Evolutionary conservation across 2,888 invertebrate species (phyloP), one percentile per base, ranked within the genome.

Genomic region (Ormyrus labotus): DNA sequence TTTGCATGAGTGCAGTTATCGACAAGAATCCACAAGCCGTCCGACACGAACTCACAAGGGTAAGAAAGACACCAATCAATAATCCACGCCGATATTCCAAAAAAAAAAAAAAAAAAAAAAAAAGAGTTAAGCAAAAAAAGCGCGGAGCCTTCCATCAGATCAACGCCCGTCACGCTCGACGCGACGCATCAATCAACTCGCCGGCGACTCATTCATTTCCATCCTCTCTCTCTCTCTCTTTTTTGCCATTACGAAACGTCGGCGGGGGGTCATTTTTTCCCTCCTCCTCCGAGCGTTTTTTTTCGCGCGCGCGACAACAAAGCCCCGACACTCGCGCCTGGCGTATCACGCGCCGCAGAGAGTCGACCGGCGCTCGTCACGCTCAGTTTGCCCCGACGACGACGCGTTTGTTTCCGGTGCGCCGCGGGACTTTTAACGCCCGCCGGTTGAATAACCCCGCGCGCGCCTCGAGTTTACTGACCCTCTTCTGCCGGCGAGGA

Each of bases 1-100:
- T 93, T 80, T 91, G 93, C 71, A 91, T 93, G 78, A 93, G 93
- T 85, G 91, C 93, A 67, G 92, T 92, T n/a, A 90, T 94, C 69
- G 93, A 93, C 85, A 91, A 92, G 75, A 90, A 91, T 50, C 86
- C 90, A 0, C 92, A 92, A 69, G 87, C 92, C 82, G 93, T 94
- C 83, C 91, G 91, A 75, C 90, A 91, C 72, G 92, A 92, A 83
- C 88, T 93, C 64, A 90, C 91, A 19, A 92, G 92, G 91, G 92
- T 93, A 86, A 88, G 91, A 34, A 48, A 50, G 57, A 50, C 7
- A 19, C 4, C 6, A 19, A 19, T 55, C 5, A 51, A 34, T 34
- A 34, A 34, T 34, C 34, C 34, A 34, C 34, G 34, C 34, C 2
- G 34, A 34, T 34, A 34, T 34, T 34, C 2, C 34, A 34, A 34